phyloP scores from a whole-genome alignment of 2,888 invertebrate genomes.

The Alsophila aescularia region DNA sequence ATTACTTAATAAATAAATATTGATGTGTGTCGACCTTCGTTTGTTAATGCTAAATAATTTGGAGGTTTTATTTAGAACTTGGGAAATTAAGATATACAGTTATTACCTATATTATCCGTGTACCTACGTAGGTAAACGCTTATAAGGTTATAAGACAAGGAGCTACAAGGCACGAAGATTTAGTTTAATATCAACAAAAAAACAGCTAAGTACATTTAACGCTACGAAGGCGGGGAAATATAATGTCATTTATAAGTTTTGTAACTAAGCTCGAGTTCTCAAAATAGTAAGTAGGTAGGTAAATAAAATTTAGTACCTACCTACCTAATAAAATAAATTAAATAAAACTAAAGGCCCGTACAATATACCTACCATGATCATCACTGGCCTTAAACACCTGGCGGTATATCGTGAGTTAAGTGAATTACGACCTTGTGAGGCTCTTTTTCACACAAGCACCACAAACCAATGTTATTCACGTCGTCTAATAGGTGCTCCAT shows the following conservation, averaged over 20 bases:
- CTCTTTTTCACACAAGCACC: slow-evolving; percentile 52
- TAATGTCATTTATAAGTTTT: too few species aligned
- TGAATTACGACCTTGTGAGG: slow-evolving; percentile 45
- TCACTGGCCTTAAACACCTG: slow-evolving; percentile 20
- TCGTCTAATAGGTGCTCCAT: slow-evolving; percentile 51
- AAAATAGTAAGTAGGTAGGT: too few species aligned
- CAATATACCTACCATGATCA: slow-evolving; percentile 2
- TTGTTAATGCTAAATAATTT: slow-evolving; percentile 55
- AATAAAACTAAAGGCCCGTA: not conserved
- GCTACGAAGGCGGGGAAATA: too few species aligned
- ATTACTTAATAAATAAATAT: slow-evolving; percentile 58
- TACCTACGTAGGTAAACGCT: not conserved
- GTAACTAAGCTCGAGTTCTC: too few species aligned
- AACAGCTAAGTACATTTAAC: too few species aligned
- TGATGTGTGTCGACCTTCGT: slow-evolving; percentile 62
- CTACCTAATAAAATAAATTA: too few species aligned
- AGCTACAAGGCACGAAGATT: too few species aligned
- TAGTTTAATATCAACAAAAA: too few species aligned
- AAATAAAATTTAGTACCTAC: too few species aligned
- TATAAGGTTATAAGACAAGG: too few species aligned
- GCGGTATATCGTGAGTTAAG: slow-evolving; percentile 16
- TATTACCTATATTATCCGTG: slow-evolving; percentile 20
- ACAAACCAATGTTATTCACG: slow-evolving; percentile 48
- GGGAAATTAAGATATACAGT: slow-evolving; percentile 27
- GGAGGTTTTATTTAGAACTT: slow-evolving; percentile 44